phyloP scores from a whole-genome alignment of 2,888 invertebrate species.

The Fragum whitleyi region DNA sequence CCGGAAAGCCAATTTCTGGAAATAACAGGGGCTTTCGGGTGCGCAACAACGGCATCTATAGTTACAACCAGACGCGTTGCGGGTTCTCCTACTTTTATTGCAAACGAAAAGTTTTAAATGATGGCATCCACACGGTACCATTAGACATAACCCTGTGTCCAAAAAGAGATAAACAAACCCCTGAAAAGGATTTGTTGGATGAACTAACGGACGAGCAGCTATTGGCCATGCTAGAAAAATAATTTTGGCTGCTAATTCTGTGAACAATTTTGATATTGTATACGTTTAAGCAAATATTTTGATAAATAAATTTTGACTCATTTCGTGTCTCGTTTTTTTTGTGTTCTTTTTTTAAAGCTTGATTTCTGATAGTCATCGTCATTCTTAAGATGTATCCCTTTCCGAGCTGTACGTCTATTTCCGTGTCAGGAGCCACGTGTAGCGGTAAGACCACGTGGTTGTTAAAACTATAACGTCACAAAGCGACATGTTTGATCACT shows the following conservation, averaged over 20 bases:
- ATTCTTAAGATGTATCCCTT: constrained; percentile 33
- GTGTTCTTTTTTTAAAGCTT: background rate
- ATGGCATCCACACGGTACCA: constrained; percentile 39
- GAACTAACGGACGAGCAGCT: constrained; percentile 26
- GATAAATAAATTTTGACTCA: background rate
- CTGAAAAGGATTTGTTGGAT: constrained; percentile 14
- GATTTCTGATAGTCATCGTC: background rate
- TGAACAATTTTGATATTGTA: too few species aligned
- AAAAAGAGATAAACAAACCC: background rate
- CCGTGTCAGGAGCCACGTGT: constrained; percentile 49
- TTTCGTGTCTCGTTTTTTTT: background rate
- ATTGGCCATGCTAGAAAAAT: constrained; percentile 3
- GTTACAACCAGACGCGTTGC: constrained; percentile 31
- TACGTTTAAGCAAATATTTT: too few species aligned
- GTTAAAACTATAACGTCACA: constrained; percentile 29
- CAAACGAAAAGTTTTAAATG: constrained; percentile 40
- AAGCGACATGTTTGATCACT: constrained; percentile 43
- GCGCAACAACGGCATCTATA: constrained; percentile 40
- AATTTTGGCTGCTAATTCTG: too few species aligned
- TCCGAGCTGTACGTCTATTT: constrained; percentile 47
- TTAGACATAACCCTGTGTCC: constrained; percentile 39
- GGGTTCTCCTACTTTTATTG: constrained; percentile 52
- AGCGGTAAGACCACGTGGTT: constrained; percentile 39
- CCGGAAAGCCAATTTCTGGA: constrained; percentile 27
- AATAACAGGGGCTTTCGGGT: constrained; percentile 38